A percentile compares a stretch with the other conserved stretches of the same genome.
Evolutionary conservation across 2,888 invertebrate genomes (phyloP).

Genomic region (Bhutanitis thaidina): DNA sequence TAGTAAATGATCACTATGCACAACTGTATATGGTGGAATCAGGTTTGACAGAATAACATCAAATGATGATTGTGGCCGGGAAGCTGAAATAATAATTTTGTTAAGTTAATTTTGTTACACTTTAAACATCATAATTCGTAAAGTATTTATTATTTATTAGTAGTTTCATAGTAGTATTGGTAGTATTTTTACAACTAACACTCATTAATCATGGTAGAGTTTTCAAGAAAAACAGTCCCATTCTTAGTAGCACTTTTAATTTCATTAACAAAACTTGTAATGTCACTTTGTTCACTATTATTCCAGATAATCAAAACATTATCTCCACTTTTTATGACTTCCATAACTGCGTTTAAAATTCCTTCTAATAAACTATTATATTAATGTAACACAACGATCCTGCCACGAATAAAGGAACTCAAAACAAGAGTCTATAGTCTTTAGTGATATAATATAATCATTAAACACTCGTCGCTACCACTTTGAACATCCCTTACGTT

Average conservation of each 20-base stretch:
- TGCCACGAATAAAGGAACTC: no score
- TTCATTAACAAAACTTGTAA: slow-evolving; percentile 73
- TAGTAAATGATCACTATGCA: slow-evolving; percentile 66
- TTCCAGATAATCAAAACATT: slow-evolving; percentile 81
- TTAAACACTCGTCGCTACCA: no score
- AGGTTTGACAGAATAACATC: slow-evolving; percentile 81
- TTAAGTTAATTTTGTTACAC: neutral
- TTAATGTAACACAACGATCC: no score
- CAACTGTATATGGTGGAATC: slow-evolving; percentile 58
- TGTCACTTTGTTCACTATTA: slow-evolving; percentile 59
- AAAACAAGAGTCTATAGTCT: no score
- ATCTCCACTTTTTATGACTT: slow-evolving; percentile 53
- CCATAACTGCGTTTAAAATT: slow-evolving; percentile 41
- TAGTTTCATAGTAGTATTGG: no score
- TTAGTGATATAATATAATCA: no score
- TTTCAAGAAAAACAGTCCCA: slow-evolving; percentile 79
- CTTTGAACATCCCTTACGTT: no score
- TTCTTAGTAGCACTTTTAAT: slow-evolving; percentile 65
- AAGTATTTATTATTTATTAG: neutral
- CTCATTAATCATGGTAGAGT: slow-evolving; percentile 78
- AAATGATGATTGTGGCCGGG: slow-evolving; percentile 79
- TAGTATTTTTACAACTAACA: slow-evolving; percentile 75
- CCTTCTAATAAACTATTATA: no score
- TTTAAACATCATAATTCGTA: neutral
- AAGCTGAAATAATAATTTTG: slow-evolving; percentile 56